Evolutionary conservation across 2,113 vertebrate genomes (phyloP).

Genomic region (Perognathus longimembris): DNA sequence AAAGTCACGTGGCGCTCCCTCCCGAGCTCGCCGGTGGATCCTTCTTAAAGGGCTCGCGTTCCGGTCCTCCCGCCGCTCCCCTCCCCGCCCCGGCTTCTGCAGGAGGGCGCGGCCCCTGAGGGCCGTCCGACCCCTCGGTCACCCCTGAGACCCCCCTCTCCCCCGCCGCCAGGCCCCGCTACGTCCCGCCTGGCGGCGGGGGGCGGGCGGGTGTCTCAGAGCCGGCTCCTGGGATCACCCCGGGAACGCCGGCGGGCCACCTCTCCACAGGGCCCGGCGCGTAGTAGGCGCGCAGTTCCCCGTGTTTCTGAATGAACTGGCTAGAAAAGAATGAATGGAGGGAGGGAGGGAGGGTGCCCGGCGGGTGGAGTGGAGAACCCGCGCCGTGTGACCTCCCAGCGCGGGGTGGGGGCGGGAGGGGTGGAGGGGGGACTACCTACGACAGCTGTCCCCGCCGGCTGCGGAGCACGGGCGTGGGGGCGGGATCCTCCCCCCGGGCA

Average conservation of each 20-base stretch:
- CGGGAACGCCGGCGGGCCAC: too few species aligned
- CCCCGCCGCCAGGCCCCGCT: too few species aligned
- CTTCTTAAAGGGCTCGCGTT: slow-evolving; percentile 71
- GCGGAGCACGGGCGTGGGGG: too few species aligned
- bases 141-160: too few species aligned
- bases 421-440: not conserved
- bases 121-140: not conserved
- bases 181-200: too few species aligned
- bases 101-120: not conserved
- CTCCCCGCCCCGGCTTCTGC: not conserved
- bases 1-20: slow-evolving; percentile 75
- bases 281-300: slow-evolving; percentile 52
- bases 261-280: slow-evolving; percentile 45
- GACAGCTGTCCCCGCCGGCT: too few species aligned
- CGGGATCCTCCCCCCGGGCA: too few species aligned
- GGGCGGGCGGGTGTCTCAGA: too few species aligned
- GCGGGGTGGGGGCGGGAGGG: not conserved
- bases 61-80: not conserved
- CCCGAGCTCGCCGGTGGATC: slow-evolving; percentile 22
- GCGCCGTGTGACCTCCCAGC: too few species aligned
- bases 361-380: not conserved
- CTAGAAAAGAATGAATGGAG: slow-evolving; percentile 40
- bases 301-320: slow-evolving; percentile 56
- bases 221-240: too few species aligned
- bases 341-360: not conserved